Base-by-base conservation (phyloP, 2,797 vertebrate genomes). In the Oreonectes daqikongensis region DNA sequence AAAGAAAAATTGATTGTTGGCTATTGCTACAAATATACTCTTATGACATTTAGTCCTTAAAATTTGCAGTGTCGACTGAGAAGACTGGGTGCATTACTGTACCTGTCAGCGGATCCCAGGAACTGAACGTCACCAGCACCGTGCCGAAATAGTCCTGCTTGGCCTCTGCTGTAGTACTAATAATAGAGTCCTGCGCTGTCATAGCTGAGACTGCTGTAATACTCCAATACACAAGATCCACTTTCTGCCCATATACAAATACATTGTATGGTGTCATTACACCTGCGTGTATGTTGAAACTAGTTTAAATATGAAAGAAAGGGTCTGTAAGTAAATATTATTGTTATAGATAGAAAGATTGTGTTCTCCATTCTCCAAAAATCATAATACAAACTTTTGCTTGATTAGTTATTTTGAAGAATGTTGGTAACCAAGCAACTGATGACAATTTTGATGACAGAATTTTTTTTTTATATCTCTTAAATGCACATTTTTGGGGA, bases 71-170 rank as follows among this genome's bases (percentile, higher is more conserved):
- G 87, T 90, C 85, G 91, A 90, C 90, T 86, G 77, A 46, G 74
- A 1, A 4, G 75, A 50, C 24, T 86, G 86, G 85, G 78, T 83
- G 79, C 87, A 86, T 79, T 86, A 91, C 89, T 90, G 89, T 89
- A 82, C 87, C 83, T 85, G 91, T 92, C 92, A 93, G 92, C 91
- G 82, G 86, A 91, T 92, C 89, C 86, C 77, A 69, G 79, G 80
- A 82, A 66, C 52, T 77, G 81, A 89, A 84, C 89, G 85, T 89
- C 87, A 84, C 81, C 70, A 72, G 85, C 84, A 86, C 81, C 80
- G 85, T 75, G 71, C 92, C 91, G 90, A 92, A 93, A 93, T 92
- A 93, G 92, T 92, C 89, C 84, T 75, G 80, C 81, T 82, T 75
- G 67, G 84, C 82, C 84, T 84, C 35, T 69, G 79, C 82, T 81